Base-by-base conservation (phyloP, 2,797 vertebrate genomes). In the Acanthurus lineatus region DNA sequence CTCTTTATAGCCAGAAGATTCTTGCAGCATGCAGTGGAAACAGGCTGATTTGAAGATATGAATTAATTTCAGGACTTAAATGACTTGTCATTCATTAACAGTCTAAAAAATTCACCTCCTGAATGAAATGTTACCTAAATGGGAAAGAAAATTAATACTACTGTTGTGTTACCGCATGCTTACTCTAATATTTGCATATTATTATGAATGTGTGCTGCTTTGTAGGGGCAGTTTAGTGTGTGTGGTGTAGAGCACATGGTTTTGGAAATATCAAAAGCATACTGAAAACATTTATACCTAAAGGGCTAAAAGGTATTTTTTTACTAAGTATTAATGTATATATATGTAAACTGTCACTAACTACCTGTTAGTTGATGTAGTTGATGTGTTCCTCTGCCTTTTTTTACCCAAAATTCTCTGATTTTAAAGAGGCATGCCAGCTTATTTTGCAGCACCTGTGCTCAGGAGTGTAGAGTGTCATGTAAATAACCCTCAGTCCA, bases 1-100 rank as follows among this genome's bases (percentile, higher is more conserved):
- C 53, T 86, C 69, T 80, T 77, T 58, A 66, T 32, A 22, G 65
- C 42, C 54, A 52, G 48, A 11, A 49, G 47, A 72, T 54, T 28
- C 7, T 69, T 75, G 44, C 10, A 64, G 63, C 51, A 2, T 48
- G 51, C 15, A 54, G 22, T 57, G 57, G 25, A 38, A 57, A 54
- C 19, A 22, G 62, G 25, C 44, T 40, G 47, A 64, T 14, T 60
- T 35, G 56, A 17, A 22, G 15, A 49, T 47, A 17, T 69, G 56
- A n/a, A 28, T 51, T 64, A 5, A 61, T 59, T 60, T 49, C 11
- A 65, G 35, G 42, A 56, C 14, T 22, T 63, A 14, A 9, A 38
- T 16, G 12, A 59, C 45, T 22, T 60, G 20, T 62, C 6, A 51
- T 19, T 56, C 28, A 48, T 62, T 48, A 48, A 35, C 2, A 58